These are phyloP conservation scores for Elgaria multicarinata DNA, from an alignment of 2,113 vertebrate genomes.

Conservation along the genomic window DNA sequence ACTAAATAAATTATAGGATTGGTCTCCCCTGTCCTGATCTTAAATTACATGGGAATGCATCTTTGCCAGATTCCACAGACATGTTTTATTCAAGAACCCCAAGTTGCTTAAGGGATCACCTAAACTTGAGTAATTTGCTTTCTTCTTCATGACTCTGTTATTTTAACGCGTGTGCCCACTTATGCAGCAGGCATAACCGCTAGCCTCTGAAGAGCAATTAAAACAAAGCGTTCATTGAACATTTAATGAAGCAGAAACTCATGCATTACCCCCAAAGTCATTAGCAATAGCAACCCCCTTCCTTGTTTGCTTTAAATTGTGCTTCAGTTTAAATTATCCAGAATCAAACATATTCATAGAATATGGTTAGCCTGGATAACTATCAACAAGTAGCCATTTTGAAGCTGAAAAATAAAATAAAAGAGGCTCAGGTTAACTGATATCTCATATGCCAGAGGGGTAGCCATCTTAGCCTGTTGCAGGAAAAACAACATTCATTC, in stretches of 20 bases:
- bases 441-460: background rate
- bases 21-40: background rate
- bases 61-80: background rate
- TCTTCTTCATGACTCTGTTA: slow-evolving; percentile 25
- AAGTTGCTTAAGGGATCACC: slow-evolving; percentile 1
- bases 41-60: background rate
- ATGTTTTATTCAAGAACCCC: slow-evolving; percentile 4
- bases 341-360: slow-evolving; percentile 53
- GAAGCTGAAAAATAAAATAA: slow-evolving; percentile 38
- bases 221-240: slow-evolving; percentile 53
- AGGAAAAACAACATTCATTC: background rate
- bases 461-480: background rate
- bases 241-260: slow-evolving; percentile 45
- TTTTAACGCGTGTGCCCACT: slow-evolving; percentile 19
- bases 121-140: slow-evolving; percentile 13
- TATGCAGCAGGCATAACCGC: slow-evolving; percentile 37
- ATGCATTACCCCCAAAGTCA: slow-evolving; percentile 55
- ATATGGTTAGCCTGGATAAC: slow-evolving; percentile 21
- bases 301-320: slow-evolving; percentile 62
- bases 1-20: background rate
- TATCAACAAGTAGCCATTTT: background rate
- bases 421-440: slow-evolving; percentile 54
- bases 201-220: slow-evolving; percentile 59
- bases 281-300: slow-evolving; percentile 63
- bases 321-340: slow-evolving; percentile 57